phyloP scores from a whole-genome alignment of 37 sponge, comb jelly and placozoan species.

The Beroe ovata region DNA sequence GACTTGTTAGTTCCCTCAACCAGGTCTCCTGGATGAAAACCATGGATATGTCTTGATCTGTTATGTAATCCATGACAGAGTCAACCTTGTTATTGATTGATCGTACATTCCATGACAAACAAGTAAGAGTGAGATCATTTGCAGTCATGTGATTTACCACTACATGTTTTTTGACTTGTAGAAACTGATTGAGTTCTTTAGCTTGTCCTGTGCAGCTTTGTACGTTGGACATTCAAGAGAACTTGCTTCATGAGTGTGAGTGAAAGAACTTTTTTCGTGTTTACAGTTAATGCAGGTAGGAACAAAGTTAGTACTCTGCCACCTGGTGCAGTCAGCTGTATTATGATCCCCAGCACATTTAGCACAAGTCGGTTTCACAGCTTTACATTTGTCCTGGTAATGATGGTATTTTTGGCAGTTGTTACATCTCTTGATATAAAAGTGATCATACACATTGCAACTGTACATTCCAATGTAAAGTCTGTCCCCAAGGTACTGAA shows the following conservation, averaged over 20 bases:
- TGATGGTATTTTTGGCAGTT: neutral
- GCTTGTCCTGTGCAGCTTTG: neutral
- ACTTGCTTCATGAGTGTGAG: neutral
- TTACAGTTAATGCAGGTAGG: constrained; percentile 1
- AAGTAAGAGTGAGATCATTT: neutral
- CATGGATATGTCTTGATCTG: neutral
- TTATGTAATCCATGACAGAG: neutral
- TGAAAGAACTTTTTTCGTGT: neutral
- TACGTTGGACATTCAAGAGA: neutral
- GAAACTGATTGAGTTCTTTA: neutral
- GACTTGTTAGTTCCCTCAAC: neutral
- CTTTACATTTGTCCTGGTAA: neutral
- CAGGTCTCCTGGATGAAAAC: neutral
- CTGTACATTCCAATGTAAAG: neutral
- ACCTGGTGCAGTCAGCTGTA: neutral
- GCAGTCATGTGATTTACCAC: neutral
- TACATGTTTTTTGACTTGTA: constrained; percentile 29
- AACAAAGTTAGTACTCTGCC: neutral
- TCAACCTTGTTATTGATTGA: constrained; percentile 9
- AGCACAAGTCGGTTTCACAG: neutral
- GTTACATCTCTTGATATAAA: constrained; percentile 7
- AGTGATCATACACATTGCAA: constrained; percentile 19
- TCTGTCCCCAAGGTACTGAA: neutral
- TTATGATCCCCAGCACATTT: neutral
- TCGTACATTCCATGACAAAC: neutral